A percentile compares a stretch with the other conserved stretches of the same genome.
These are phyloP conservation scores for Malaclemys terrapin DNA, from an alignment of 2,113 vertebrate genomes.

Conservation along the genomic window DNA sequence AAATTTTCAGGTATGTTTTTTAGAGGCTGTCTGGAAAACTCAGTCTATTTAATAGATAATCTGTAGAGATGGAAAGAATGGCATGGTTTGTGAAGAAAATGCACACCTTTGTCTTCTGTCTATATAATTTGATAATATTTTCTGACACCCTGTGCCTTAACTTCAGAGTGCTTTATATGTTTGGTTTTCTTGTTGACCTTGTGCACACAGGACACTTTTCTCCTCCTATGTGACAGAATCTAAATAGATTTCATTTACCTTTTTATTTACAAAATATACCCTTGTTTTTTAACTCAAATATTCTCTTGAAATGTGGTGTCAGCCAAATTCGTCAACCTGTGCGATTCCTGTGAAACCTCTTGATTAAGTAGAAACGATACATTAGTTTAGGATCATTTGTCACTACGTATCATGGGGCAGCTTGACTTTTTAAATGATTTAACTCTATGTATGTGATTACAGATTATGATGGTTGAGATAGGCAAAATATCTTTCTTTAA, in stretches of 20 bases:
- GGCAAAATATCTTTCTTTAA: not conserved
- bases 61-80: not conserved
- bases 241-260: not conserved
- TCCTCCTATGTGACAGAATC: not conserved
- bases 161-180: not conserved
- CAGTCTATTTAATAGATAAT: not conserved
- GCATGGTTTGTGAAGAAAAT: not conserved
- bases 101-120: not conserved
- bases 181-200: not conserved
- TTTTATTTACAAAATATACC: not conserved
- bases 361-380: not conserved
- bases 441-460: not conserved
- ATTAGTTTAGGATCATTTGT: not conserved
- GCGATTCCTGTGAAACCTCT: not conserved
- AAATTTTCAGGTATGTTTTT: not conserved
- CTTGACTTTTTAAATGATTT: not conserved
- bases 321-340: not conserved
- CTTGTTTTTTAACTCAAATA: not conserved
- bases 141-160: not conserved
- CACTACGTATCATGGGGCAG: not conserved
- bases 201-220: not conserved
- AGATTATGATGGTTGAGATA: not conserved
- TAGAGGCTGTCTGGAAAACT: not conserved
- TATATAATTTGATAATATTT: not conserved
- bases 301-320: not conserved